phyloP scores from a whole-genome alignment of 2,113 vertebrate genomes.

The Clarias batrachus region DNA sequence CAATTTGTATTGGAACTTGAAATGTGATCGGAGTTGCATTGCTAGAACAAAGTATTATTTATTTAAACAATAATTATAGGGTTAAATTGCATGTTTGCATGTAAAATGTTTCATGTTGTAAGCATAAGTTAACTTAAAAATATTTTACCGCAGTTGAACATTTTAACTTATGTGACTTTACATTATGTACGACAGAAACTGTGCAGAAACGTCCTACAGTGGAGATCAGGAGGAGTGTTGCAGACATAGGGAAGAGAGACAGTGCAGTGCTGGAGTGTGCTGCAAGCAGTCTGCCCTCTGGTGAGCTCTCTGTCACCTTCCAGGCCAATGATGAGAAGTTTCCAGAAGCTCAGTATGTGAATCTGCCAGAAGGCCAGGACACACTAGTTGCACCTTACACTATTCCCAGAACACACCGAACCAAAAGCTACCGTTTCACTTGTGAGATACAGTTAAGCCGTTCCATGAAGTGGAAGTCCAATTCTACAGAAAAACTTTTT shows the following conservation, averaged over 20 bases:
- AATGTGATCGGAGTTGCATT: too few species aligned
- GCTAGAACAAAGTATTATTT: too few species aligned
- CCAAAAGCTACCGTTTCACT: background rate
- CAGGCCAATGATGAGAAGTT: slow-evolving; percentile 15
- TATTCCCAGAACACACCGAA: slow-evolving; percentile 12
- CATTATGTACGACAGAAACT: slow-evolving; percentile 42
- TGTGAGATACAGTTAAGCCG: slow-evolving; percentile 34
- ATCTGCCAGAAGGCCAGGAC: slow-evolving; percentile 43
- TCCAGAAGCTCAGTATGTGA: slow-evolving; percentile 28
- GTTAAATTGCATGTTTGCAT: too few species aligned
- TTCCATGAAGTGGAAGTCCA: background rate
- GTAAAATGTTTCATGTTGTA: too few species aligned
- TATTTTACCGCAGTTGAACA: background rate
- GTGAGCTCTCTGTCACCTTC: slow-evolving; percentile 57
- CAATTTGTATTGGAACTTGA: too few species aligned
- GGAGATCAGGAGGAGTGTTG: slow-evolving; percentile 60
- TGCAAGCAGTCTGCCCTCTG: slow-evolving; percentile 51
- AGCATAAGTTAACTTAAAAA: background rate
- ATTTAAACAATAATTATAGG: too few species aligned
- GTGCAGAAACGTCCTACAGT: slow-evolving; percentile 48
- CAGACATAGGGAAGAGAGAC: slow-evolving; percentile 39
- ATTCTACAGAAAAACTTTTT: slow-evolving; percentile 39
- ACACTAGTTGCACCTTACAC: slow-evolving; percentile 46
- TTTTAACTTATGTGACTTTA: background rate
- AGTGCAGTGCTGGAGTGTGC: slow-evolving; percentile 60